These are phyloP conservation scores for Imbricaverruca yamaguchii DNA, from an alignment of 2,888 invertebrate species.

Conservation along the genomic window DNA sequence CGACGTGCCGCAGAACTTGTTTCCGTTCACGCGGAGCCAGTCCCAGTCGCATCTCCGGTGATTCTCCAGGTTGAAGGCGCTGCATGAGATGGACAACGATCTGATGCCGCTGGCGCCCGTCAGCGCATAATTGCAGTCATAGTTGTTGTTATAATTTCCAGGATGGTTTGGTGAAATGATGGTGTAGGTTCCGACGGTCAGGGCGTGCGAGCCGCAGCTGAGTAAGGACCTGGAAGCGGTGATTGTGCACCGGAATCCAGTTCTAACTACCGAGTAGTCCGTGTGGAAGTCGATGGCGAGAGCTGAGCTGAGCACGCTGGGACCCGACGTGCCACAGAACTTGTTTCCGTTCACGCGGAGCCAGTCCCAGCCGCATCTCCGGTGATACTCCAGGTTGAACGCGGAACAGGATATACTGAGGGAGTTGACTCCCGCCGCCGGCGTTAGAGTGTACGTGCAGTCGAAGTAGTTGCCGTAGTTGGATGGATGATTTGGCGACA, in stretches of 20 bases:
- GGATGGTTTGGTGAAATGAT: neutral
- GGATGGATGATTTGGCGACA: neutral
- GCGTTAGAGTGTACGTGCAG: neutral
- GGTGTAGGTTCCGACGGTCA: neutral
- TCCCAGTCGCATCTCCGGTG: neutral
- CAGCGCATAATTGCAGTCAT: neutral
- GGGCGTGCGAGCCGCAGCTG: too few relatives aligned
- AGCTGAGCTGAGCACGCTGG: neutral
- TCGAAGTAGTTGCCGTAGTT: neutral
- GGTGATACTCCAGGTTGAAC: neutral
- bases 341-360: neutral
- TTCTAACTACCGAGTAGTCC: neutral
- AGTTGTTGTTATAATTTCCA: neutral
- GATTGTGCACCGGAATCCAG: neutral
- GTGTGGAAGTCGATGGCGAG: neutral
- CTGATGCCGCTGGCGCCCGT: neutral
- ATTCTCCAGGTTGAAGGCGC: neutral
- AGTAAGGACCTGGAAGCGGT: neutral
- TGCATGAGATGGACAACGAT: neutral
- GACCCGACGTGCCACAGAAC: neutral
- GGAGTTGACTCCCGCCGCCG: neutral
- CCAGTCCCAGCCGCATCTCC: neutral
- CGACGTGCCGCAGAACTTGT: neutral
- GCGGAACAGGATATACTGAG: neutral
- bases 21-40: neutral